Conservation (phyloP, 1,140 invertebrate genomes). For the Acromyrmex charruanus region DNA sequence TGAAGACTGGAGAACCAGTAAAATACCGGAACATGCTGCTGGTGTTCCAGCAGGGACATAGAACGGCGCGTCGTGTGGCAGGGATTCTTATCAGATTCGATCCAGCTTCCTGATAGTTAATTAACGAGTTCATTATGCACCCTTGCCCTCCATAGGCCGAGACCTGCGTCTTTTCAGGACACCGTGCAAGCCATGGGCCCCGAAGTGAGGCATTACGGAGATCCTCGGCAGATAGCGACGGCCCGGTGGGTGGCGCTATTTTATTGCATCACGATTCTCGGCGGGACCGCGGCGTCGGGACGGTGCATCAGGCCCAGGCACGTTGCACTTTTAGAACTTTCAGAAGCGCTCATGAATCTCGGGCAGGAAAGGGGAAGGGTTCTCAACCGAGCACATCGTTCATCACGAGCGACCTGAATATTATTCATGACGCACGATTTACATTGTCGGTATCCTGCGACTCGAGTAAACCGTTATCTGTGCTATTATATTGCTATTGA, state of each 20-base stretch:
- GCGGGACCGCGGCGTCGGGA: constrained; percentile 4
- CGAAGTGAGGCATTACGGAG: constrained; percentile 86
- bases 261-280: constrained; percentile 85
- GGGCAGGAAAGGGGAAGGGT: not conserved
- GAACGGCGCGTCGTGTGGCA: constrained; percentile 84
- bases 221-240: constrained; percentile 83
- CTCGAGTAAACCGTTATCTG: constrained; percentile 33
- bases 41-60: constrained; percentile 76
- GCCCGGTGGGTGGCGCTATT: constrained; percentile 86
- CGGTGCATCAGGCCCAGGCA: constrained; percentile 33
- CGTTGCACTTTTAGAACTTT: constrained; percentile 72
- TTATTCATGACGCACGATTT: constrained; percentile 61
- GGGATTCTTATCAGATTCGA: constrained; percentile 85
- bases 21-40: constrained; percentile 63
- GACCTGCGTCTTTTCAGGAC: constrained; percentile 70
- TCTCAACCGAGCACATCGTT: constrained; percentile 20
- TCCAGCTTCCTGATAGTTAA: constrained; percentile 86
- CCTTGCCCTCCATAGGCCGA: constrained; percentile 78
- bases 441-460: constrained; percentile 34
- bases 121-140: constrained; percentile 87
- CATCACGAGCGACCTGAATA: constrained; percentile 62
- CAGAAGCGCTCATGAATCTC: constrained; percentile 73
- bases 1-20: not conserved
- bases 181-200: constrained; percentile 66
- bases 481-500: constrained; percentile 12